These are phyloP conservation scores for Camelus bactrianus DNA, from an alignment of 2,113 vertebrate genomes.

Conservation along the genomic window DNA sequence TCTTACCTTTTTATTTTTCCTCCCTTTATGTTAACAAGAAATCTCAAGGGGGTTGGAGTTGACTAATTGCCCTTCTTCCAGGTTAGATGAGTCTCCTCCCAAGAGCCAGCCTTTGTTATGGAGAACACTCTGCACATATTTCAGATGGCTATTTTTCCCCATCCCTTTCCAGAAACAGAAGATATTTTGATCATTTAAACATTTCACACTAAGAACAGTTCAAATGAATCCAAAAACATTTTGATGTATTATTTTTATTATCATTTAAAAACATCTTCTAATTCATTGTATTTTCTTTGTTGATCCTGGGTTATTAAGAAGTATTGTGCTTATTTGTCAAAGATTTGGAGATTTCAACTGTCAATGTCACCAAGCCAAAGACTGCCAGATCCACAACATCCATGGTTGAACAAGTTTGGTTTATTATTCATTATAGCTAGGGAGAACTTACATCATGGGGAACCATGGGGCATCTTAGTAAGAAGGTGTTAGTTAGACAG, in stretches of 20 bases:
- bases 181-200: not conserved
- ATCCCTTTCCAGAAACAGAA: not conserved
- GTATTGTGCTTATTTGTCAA: not conserved
- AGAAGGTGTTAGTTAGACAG: not conserved
- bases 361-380: not conserved
- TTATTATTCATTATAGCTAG: not conserved
- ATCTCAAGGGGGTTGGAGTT: not conserved
- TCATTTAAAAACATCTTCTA: not conserved
- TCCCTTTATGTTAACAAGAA: not conserved
- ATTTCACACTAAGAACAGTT: not conserved
- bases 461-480: not conserved
- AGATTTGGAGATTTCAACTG: not conserved
- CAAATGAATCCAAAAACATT: not conserved
- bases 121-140: not conserved
- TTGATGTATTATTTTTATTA: not conserved
- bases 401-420: not conserved
- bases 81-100: not conserved
- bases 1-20: conserved; percentile 19
- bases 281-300: not conserved
- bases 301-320: not conserved
- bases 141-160: not conserved
- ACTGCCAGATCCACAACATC: not conserved
- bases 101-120: not conserved
- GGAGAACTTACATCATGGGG: not conserved
- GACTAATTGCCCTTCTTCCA: not conserved